Base-by-base conservation (phyloP, 2,113 vertebrate species). In the Malurus elegans region DNA sequence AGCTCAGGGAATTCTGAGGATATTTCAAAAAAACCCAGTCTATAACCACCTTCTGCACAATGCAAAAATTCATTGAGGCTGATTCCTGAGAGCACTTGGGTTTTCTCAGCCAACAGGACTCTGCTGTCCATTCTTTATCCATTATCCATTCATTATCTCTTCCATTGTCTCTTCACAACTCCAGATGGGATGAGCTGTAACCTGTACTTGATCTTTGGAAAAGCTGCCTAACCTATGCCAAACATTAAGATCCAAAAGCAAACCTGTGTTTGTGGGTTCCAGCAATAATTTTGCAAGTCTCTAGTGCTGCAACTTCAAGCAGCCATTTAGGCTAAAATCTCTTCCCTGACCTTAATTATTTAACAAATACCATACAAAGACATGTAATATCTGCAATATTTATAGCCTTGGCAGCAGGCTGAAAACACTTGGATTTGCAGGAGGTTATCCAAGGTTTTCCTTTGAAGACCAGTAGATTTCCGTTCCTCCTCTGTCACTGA, bases 301-400 rank as follows among this genome's bases (percentile, higher is more conserved):
- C 62, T 70, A 66, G 58, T 5, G 50, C 71, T 79, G 62, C 54
- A 83, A 32, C 62, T 65, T 54, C 58, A 70, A 79, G 62, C 48
- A 90, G 66, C 36, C 79, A 70, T 88, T 95, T 79, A 58, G 62
- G 34, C 79, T 92, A 62, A 94, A 88, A 73, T 62, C 58, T 32
- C 64, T 92, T 58, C 21, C 69, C 73, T 20, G 32, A 58, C 31
- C 58, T 96, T 31, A 95, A 96, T 94, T 92, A 94, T 94, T 96
- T 90, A 95, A 84, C 62, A 78, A 92, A 90, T 88, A 73, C 58
- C 67, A 34, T 61, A 50, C 66, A 82, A 90, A 90, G 71, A 54
- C 66, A 23, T 70, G 86, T 88, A 92, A 94, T 91, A 93, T 12
- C 51, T 96, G 79, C 92, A 95, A 78, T 90, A 95, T 93, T 94